Evolutionary conservation across 2,113 vertebrate genomes (phyloP).

Genomic region (Corydoras sp.): DNA sequence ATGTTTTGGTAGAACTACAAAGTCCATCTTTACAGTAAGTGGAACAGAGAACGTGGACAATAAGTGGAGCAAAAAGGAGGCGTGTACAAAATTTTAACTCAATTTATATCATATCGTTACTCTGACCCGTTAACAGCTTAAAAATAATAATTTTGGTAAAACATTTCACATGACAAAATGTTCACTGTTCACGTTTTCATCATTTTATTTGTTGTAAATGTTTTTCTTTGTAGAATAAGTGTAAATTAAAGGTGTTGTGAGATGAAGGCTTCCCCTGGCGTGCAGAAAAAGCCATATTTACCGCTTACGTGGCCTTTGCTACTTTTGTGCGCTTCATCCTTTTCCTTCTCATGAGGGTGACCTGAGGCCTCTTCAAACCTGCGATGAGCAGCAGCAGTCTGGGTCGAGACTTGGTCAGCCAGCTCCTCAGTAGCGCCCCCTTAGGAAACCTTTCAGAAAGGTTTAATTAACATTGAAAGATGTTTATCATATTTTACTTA

Average conservation of each 20-base stretch:
- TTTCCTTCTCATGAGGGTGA: slow-evolving; percentile 76
- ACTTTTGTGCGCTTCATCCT: slow-evolving; percentile 81
- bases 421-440: slow-evolving; percentile 79
- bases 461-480: slow-evolving; percentile 5
- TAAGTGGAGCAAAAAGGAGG: no score
- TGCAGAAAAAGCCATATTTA: slow-evolving; percentile 67
- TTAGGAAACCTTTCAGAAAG: slow-evolving; percentile 70
- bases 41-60: no score
- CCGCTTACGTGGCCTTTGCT: slow-evolving; percentile 80
- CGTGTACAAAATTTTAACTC: no score
- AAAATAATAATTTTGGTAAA: no score
- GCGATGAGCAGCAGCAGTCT: slow-evolving; percentile 73
- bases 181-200: no score
- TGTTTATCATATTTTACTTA: neutral
- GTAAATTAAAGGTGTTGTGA: no score
- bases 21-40: no score
- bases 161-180: no score
- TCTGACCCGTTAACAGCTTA: no score
- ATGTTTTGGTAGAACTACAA: no score
- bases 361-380: slow-evolving; percentile 74
- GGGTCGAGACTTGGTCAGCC: slow-evolving; percentile 79
- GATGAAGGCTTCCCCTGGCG: slow-evolving; percentile 24
- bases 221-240: neutral
- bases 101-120: no score
- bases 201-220: no score